phyloP scores from a whole-genome alignment of 2,797 vertebrate genomes.

The Mormyrus hasselquistii region DNA sequence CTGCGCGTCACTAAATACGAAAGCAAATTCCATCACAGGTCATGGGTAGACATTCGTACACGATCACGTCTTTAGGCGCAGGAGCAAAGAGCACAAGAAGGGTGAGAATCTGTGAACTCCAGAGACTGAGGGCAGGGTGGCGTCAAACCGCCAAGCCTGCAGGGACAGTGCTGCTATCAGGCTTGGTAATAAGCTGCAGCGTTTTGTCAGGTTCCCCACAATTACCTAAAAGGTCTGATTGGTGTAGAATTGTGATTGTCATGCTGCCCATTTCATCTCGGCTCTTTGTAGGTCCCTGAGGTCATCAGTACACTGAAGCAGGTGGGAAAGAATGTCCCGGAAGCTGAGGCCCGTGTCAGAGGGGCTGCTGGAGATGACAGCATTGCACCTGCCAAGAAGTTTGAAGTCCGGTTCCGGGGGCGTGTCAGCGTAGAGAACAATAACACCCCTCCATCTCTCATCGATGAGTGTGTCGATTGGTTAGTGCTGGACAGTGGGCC shows the following conservation, averaged over 20 bases:
- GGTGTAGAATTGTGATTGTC: not conserved
- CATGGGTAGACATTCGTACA: not conserved
- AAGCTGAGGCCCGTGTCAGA: not conserved
- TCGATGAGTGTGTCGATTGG: not conserved
- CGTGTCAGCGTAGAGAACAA: not conserved
- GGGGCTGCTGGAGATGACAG: not conserved
- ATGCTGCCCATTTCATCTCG: not conserved
- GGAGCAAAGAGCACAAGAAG: not conserved
- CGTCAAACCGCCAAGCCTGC: not conserved
- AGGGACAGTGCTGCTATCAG: not conserved
- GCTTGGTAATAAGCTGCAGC: not conserved
- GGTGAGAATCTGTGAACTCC: not conserved
- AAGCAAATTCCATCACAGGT: not conserved
- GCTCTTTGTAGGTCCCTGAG: not conserved
- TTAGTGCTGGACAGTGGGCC: not conserved
- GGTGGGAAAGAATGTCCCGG: not conserved
- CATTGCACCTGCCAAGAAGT: not conserved
- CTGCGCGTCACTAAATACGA: not conserved
- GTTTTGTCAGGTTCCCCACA: not conserved
- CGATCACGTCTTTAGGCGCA: not conserved
- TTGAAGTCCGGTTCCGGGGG: not conserved
- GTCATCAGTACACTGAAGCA: not conserved
- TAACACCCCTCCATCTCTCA: not conserved
- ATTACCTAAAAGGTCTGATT: not conserved
- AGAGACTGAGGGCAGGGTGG: not conserved